A percentile compares a stretch with the other conserved stretches of the same genome.
These are phyloP conservation scores for Calypte anna DNA, from an alignment of 2,113 vertebrate species.

Conservation along the genomic window DNA sequence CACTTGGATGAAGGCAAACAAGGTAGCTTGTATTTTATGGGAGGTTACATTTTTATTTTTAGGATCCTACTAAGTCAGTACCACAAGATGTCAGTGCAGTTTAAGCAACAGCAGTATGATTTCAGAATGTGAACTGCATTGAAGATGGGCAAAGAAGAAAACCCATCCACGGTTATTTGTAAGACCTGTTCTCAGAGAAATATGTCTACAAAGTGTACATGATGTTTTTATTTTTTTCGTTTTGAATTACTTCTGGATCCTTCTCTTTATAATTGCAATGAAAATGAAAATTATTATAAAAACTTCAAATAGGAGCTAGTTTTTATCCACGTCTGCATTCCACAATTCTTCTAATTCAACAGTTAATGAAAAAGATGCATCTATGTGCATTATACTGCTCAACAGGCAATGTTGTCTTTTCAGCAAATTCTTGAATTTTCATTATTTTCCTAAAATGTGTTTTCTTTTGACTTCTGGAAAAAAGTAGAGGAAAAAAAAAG, in stretches of 20 bases:
- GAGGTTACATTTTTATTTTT: neutral
- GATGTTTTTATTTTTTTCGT: neutral
- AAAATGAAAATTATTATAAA: slow-evolving; percentile 23
- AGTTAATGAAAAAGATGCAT: slow-evolving; percentile 20
- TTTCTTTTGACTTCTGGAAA: slow-evolving; percentile 61
- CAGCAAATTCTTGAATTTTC: slow-evolving; percentile 58
- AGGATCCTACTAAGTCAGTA: slow-evolving; percentile 1
- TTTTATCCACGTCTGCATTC: neutral
- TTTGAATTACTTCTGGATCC: neutral
- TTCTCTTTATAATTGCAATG: neutral
- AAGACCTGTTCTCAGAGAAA: slow-evolving; percentile 9
- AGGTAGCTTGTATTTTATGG: neutral
- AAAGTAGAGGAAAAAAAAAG: neutral
- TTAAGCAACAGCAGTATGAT: slow-evolving; percentile 66
- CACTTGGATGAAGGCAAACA: neutral
- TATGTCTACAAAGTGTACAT: neutral
- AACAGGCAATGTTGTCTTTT: slow-evolving; percentile 43
- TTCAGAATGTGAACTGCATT: neutral
- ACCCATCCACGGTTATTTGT: slow-evolving; percentile 2
- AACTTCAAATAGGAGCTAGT: neutral
- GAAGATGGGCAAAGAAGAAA: neutral
- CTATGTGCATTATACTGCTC: slow-evolving; percentile 32
- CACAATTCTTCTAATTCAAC: slow-evolving; percentile 6
- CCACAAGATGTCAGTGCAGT: slow-evolving; percentile 85
- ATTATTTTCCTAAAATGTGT: slow-evolving; percentile 50